These are phyloP conservation scores for Oreochromis tanganicae DNA, from an alignment of 2,113 vertebrate genomes.

Conservation along the genomic window DNA sequence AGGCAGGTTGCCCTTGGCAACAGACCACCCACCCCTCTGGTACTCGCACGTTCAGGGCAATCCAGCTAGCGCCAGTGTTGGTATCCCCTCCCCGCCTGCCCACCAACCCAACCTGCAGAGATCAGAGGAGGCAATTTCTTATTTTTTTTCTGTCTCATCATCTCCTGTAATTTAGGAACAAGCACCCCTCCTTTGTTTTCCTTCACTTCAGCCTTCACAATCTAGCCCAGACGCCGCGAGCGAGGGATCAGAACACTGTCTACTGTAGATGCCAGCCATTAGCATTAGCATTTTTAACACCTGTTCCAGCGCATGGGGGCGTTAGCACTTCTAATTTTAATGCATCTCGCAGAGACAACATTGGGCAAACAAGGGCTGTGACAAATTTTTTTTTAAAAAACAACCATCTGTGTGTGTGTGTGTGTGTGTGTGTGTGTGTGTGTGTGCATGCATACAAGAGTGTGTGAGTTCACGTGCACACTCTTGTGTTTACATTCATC, in stretches of 20 bases:
- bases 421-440: background rate
- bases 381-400: background rate
- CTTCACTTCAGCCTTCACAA: background rate
- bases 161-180: slow-evolving; percentile 22
- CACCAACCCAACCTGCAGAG: background rate
- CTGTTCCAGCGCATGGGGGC: slow-evolving; percentile 1
- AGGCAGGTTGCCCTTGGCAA: slow-evolving; percentile 31
- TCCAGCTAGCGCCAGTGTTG: background rate
- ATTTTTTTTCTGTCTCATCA: slow-evolving; percentile 10
- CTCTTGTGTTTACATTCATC: slow-evolving; percentile 23
- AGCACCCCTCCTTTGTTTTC: background rate
- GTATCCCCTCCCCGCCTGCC: background rate
- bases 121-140: background rate
- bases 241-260: background rate
- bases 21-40: slow-evolving; percentile 1
- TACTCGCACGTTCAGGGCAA: background rate
- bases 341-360: background rate
- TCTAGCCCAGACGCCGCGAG: background rate
- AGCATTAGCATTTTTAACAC: slow-evolving; percentile 34
- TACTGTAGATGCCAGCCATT: slow-evolving; percentile 13
- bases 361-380: background rate
- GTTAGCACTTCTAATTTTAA: slow-evolving; percentile 16
- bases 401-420: background rate
- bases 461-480: background rate
- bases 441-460: background rate